These are phyloP conservation scores for Nycticorax nycticorax DNA, from an alignment of 2,113 vertebrate species.

Conservation along the genomic window DNA sequence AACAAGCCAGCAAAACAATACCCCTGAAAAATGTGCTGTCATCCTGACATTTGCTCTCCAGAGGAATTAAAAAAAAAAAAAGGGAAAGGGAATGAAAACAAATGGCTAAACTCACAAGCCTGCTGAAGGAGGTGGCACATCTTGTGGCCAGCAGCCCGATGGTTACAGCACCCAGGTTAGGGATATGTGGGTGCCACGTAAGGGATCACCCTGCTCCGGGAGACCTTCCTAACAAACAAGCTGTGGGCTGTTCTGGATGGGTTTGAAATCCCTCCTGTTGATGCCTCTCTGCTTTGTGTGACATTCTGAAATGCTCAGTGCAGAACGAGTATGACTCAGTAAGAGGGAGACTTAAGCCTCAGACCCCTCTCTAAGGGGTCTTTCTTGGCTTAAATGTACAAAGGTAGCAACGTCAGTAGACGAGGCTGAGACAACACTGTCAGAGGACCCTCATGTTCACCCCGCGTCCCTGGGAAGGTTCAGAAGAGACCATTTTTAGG, in stretches of 20 bases:
- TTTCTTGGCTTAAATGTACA: neutral
- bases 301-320: neutral
- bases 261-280: neutral
- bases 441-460: neutral
- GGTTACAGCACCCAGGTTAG: neutral
- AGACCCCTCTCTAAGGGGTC: neutral
- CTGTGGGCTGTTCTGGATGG: neutral
- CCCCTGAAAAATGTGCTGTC: conserved; percentile 5
- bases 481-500: neutral
- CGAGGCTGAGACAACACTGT: neutral
- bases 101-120: neutral
- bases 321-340: neutral
- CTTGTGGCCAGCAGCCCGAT: fast-evolving
- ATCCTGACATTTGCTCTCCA: neutral
- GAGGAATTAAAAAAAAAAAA: neutral
- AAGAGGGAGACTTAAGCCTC: neutral
- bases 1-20: conserved; percentile 10
- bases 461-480: neutral
- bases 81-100: neutral
- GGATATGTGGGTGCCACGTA: neutral
- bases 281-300: neutral
- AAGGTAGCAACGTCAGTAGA: fast-evolving
- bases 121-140: neutral
- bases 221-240: neutral
- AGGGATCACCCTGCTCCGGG: neutral